Conservation (phyloP, 1,140 invertebrate genomes). For the Penaeus japonicus region DNA sequence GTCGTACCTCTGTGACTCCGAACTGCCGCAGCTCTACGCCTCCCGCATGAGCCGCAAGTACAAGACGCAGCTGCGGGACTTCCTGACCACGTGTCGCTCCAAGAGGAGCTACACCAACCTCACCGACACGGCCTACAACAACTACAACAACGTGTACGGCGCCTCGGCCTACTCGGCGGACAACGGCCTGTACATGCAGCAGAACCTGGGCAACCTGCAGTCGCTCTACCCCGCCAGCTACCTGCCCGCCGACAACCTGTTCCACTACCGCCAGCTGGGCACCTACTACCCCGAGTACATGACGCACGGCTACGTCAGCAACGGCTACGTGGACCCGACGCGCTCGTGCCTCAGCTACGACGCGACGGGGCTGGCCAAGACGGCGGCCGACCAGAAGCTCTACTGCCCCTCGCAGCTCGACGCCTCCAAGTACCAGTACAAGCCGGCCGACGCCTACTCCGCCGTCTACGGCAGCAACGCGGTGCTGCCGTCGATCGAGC, state of each 20-base stretch:
- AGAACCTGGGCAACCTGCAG: slow-evolving; percentile 75
- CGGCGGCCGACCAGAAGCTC: slow-evolving; percentile 54
- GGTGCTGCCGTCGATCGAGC: slow-evolving; percentile 52
- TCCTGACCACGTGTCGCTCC: slow-evolving; percentile 87
- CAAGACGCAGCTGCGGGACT: slow-evolving; percentile 91
- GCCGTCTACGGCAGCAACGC: slow-evolving; percentile 57
- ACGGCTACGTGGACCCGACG: slow-evolving; percentile 59
- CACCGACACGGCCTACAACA: slow-evolving; percentile 62
- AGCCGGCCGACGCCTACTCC: slow-evolving; percentile 50
- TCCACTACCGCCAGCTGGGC: slow-evolving; percentile 67
- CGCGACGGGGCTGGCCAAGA: slow-evolving; percentile 51
- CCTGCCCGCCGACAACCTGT: slow-evolving; percentile 75
- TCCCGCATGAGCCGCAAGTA: slow-evolving; percentile 74
- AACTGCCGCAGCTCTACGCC: slow-evolving; percentile 64
- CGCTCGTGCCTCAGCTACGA: slow-evolving; percentile 60
- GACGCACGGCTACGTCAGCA: slow-evolving; percentile 63
- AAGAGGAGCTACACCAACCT: slow-evolving; percentile 76
- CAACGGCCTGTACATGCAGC: slow-evolving; percentile 75
- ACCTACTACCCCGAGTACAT: slow-evolving; percentile 60
- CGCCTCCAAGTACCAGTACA: slow-evolving; percentile 59
- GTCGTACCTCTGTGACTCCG: slow-evolving; percentile 82
- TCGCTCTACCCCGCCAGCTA: slow-evolving; percentile 63
- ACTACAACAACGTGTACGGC: slow-evolving; percentile 67
- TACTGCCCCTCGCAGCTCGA: slow-evolving; percentile 58
- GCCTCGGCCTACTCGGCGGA: slow-evolving; percentile 73